A percentile compares a stretch with the other conserved stretches of the same genome.
These are phyloP conservation scores for Hipposideros larvatus DNA, from an alignment of 2,797 vertebrate genomes.

Conservation along the genomic window DNA sequence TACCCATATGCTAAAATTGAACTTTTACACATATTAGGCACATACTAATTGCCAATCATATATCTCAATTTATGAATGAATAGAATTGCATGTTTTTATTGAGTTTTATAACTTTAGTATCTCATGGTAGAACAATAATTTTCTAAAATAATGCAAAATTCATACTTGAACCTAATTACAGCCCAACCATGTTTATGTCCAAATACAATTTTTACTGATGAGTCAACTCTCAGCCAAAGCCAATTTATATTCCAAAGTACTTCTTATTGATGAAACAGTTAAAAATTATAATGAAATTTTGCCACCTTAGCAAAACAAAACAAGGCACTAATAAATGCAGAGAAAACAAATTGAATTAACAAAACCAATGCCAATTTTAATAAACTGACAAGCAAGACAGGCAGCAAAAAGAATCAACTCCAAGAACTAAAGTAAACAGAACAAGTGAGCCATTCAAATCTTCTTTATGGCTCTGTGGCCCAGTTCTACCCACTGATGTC, in stretches of 20 bases:
- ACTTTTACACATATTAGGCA: not conserved
- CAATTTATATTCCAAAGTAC: constrained; percentile 44
- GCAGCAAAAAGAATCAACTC: not conserved
- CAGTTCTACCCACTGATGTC: not conserved
- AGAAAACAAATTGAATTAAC: constrained; percentile 54
- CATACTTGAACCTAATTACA: constrained; percentile 42
- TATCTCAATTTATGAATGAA: not conserved
- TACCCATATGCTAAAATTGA: not conserved
- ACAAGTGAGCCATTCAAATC: not conserved
- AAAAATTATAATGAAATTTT: constrained; percentile 52
- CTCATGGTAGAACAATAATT: not conserved
- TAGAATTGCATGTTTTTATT: not conserved
- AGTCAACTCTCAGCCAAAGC: constrained; percentile 5
- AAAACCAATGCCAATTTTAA: constrained; percentile 32
- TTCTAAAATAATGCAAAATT: constrained; percentile 47
- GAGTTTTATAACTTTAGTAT: constrained; percentile 24
- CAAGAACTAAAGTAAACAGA: not conserved
- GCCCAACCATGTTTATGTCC: constrained; percentile 13
- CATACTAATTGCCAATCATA: not conserved
- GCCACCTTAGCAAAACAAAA: constrained; percentile 56
- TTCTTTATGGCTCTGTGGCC: not conserved
- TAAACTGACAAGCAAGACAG: not conserved
- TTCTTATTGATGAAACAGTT: constrained; percentile 49
- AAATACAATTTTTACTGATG: constrained; percentile 58
- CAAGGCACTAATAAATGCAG: not conserved